A percentile compares a stretch with the other conserved stretches of the same genome.
Evolutionary conservation across 2,888 invertebrate genomes (phyloP).

Genomic region (Scaptomyza cyrtandrae): DNA sequence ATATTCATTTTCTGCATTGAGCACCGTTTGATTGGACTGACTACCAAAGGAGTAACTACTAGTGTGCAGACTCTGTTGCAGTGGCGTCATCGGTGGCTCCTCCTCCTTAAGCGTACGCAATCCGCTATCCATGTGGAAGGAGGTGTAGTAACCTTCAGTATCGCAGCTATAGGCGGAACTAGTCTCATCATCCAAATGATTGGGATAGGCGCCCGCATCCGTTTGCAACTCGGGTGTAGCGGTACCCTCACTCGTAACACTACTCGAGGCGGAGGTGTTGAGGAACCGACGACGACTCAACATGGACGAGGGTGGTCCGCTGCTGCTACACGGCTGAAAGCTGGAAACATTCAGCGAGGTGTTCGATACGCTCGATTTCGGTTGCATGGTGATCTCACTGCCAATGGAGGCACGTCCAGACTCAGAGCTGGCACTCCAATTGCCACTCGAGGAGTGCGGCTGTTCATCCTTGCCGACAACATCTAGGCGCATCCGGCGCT

Average conservation of each 20-base stretch:
- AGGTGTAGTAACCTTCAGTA: constrained; percentile 98
- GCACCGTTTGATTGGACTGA: constrained; percentile 88
- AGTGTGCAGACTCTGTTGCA: constrained; percentile 88
- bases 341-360: constrained; percentile 88
- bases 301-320: constrained; percentile 89
- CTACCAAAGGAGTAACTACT: constrained; percentile 89
- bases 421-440: constrained; percentile 97
- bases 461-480: constrained; percentile 88
- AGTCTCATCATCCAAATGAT: constrained; percentile 91
- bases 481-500: constrained; percentile 86
- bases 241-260: constrained; percentile 93
- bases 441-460: constrained; percentile 95
- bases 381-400: constrained; percentile 90
- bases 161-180: constrained; percentile 97
- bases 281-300: constrained; percentile 88
- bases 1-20: constrained; percentile 93
- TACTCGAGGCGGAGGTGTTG: constrained; percentile 92
- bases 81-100: constrained; percentile 88
- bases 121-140: constrained; percentile 98
- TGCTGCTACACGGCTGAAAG: constrained; percentile 84
- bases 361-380: constrained; percentile 89
- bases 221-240: constrained; percentile 92
- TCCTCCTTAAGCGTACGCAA: constrained; percentile 93
- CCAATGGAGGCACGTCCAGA: constrained; percentile 94
- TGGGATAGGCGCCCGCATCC: constrained; percentile 86